Base-by-base conservation (phyloP, 1,140 invertebrate species). In the Lamellibrachia luymesi region DNA sequence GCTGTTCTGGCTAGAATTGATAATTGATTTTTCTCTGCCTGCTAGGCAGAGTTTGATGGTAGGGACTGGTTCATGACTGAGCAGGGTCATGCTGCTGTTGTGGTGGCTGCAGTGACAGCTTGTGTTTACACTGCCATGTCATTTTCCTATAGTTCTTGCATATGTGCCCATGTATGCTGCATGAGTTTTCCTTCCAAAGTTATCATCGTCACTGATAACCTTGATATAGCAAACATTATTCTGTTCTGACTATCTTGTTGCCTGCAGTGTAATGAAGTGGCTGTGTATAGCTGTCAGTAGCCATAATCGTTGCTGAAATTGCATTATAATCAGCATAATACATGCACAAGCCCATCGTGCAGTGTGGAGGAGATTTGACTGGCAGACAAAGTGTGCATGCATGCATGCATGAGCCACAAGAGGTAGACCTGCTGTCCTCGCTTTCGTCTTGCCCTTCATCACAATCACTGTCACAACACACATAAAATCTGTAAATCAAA, bases 301-400 rank as follows among this genome's bases (percentile, higher is more conserved):
- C 64, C 64, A 22, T 80, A 10, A 80, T 80, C 64, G 17, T 80
- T 80, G 64, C 64, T 80, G 64, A 80, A 80, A 80, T 80, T 80
- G 64, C 64, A 80, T 80, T 80, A 80, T 80, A 80, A 80, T 80
- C 64, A 80, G 64, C 64, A 80, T 80, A 80, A 80, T 80, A 80
- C 64, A 80, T 80, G 64, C 64, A 80, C 64, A 22, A 80, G 64
- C 64, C 13, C 13, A 17, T 80, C 64, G 0, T 80, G 64, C 5
- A 22, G 8, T 17, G 13, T 22, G 17, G 64, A 22, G 13, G 13
- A 80, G 64, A 80, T 80, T 80, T 80, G 8, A 2, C 17, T 4
- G 64, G 64, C 64, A 6, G 64, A 80, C 64, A 22, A 80, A 80
- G 6, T 22, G 25, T 80, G 64, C 64, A 80, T 17, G 17, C 64